Evolutionary conservation across 53 echinoderm and acorn worm species (phyloP), one percentile per base, ranked within the genome.

Genomic region (Paracentrotus lividus): DNA sequence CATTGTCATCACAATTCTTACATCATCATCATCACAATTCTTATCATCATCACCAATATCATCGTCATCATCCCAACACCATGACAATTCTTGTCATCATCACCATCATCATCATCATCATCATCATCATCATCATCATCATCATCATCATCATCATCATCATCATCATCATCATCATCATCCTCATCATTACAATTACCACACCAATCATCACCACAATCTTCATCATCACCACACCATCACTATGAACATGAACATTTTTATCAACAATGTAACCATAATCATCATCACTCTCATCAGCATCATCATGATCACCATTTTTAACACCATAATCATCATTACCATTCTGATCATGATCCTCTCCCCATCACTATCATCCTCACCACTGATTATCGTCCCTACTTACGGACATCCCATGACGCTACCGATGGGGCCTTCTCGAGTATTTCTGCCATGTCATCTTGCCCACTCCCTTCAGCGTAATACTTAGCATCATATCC

Each of bases 381-480:
- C 49, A 84, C 16, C 9, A 52, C 21, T n/a, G n/a, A 47, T 9
- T 40, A 77, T 20, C 24, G 13, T 43, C 0, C 15, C 34, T 40
- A 97, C 99, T 96, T 96, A 99, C 99, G 95, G 93, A 99, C 96
- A 88, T 97, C 97, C 99, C 99, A 97, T 1, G 96, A 96, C 20
- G 99, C 99, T 36, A 99, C 99, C 42, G 97, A 96, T 21, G 99
- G 99, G 24, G 99, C 97, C 4, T 94, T 75, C 57, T 97, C 95
- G 55, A 99, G 94, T 18, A 95, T 77, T 31, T 95, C 88, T 21
- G 91, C 90, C 85, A 99, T 67, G 42, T 96, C 94, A 4, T 93
- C 94, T 27, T 96, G 93, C 32, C 93, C 94, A 61, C 85, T 91
- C 20, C 94, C 91, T 27, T 94, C 93, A 20, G 97, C 99, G 38